Conservation (phyloP, 2,888 invertebrate species). For the Leucoma salicis region DNA sequence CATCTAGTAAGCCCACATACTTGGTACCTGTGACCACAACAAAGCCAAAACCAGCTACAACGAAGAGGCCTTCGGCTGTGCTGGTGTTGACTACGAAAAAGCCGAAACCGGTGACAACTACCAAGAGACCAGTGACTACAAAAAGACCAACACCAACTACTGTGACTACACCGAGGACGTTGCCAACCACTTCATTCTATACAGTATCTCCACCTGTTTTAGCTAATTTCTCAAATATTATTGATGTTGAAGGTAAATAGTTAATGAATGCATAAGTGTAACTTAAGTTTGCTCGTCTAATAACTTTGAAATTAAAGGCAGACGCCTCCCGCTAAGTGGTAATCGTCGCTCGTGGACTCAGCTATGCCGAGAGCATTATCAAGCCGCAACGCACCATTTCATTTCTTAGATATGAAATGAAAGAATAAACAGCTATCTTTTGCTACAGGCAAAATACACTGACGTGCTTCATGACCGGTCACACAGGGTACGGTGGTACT, state of each 20-base stretch:
- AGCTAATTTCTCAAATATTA: constrained; percentile 75
- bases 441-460: too few species aligned
- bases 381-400: too few species aligned
- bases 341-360: too few species aligned
- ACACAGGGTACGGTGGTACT: too few species aligned
- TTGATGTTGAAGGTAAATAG: constrained; percentile 76
- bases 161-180: constrained; percentile 46
- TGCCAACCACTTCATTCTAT: constrained; percentile 72
- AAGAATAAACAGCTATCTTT: too few species aligned
- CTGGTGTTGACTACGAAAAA: constrained; percentile 52
- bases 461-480: too few species aligned
- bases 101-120: constrained; percentile 52
- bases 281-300: too few species aligned
- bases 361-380: too few species aligned
- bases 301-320: too few species aligned
- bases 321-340: too few species aligned
- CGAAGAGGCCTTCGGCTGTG: constrained; percentile 56
- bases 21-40: constrained; percentile 67
- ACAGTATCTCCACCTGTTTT: constrained; percentile 62
- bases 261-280: neutral
- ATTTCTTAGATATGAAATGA: too few species aligned
- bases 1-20: constrained; percentile 69
- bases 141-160: constrained; percentile 51
- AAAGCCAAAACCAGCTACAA: constrained; percentile 46
- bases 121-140: constrained; percentile 44